Percentiles rank a stretch among this genome's conserved stretches.
Evolutionary conservation across 2,113 vertebrate species (phyloP).

Genomic region (Agelaius tricolor): DNA sequence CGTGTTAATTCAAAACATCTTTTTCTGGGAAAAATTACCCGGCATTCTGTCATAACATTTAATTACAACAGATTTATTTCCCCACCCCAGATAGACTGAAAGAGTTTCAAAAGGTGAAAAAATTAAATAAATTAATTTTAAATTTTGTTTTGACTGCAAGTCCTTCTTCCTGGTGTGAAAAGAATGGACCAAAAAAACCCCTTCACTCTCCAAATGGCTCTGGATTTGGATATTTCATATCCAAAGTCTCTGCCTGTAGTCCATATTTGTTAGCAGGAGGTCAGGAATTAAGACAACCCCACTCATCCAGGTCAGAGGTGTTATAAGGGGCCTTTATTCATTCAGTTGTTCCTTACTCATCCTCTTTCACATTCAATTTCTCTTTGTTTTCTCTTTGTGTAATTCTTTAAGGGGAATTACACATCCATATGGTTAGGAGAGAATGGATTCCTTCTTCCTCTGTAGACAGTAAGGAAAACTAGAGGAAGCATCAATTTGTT

Average conservation of each 20-base stretch:
- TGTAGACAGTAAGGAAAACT: not conserved
- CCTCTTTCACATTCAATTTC: not conserved
- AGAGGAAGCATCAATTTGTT: conserved; percentile 23
- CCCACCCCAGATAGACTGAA: not conserved
- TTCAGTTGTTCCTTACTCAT: not conserved
- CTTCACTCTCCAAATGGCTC: not conserved
- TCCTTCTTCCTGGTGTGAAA: not conserved
- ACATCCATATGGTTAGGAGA: not conserved
- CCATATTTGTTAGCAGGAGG: not conserved
- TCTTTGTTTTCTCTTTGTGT: not conserved
- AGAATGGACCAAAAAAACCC: not conserved
- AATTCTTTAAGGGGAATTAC: not conserved
- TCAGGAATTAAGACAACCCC: not conserved
- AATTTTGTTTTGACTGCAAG: not conserved
- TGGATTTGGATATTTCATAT: not conserved
- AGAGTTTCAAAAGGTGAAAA: not conserved
- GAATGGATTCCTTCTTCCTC: conserved; percentile 1
- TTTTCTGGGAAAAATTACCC: not conserved
- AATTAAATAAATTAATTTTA: not conserved
- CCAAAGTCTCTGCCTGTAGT: not conserved
- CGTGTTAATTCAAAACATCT: not conserved
- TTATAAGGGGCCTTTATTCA: not conserved
- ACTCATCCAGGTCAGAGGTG: not conserved
- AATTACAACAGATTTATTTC: not conserved
- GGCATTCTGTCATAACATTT: not conserved